These are phyloP conservation scores for Diuraphis noxia DNA, from an alignment of 1,140 invertebrate species.

Conservation along the genomic window DNA sequence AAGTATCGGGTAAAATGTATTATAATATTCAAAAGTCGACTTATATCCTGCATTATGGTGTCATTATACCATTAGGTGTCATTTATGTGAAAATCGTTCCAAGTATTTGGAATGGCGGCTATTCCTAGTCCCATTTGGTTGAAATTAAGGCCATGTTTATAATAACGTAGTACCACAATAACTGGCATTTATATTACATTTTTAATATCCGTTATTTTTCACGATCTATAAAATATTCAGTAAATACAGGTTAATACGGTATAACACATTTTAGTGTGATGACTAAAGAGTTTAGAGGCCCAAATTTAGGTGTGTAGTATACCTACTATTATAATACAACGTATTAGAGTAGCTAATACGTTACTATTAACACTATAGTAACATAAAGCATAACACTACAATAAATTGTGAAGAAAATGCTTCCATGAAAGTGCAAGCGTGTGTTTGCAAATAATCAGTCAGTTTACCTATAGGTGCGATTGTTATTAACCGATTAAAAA, in stretches of 20 bases:
- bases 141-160: background rate
- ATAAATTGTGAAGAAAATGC: too few species aligned
- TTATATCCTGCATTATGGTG: background rate
- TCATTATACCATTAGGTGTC: background rate
- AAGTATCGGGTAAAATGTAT: background rate
- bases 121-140: background rate
- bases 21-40: background rate
- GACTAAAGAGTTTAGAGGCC: background rate
- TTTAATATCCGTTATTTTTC: background rate
- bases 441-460: too few species aligned
- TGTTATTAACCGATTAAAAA: too few species aligned
- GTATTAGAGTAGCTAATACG: background rate
- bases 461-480: too few species aligned
- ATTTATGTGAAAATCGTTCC: background rate
- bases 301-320: background rate
- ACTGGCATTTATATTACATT: background rate
- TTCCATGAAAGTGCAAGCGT: too few species aligned
- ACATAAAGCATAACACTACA: background rate
- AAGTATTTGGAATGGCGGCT: background rate
- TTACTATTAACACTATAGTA: too few species aligned
- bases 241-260: background rate
- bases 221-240: background rate
- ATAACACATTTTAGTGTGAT: background rate
- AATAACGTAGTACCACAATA: background rate
- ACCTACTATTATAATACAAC: background rate